phyloP scores from a whole-genome alignment of 2,113 vertebrate genomes.

The Paratilapia polleni region DNA sequence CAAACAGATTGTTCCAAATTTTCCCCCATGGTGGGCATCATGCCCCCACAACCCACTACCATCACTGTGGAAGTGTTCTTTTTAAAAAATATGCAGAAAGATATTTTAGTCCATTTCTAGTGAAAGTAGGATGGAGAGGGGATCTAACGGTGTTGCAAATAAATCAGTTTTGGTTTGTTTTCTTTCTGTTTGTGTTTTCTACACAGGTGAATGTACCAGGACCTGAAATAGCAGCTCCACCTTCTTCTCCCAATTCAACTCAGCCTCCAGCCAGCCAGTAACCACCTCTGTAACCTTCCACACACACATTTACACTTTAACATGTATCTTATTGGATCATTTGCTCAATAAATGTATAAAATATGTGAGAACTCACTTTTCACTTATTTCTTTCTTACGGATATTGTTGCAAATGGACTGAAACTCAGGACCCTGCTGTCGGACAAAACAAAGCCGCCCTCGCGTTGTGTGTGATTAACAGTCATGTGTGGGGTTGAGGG shows the following conservation, averaged over 20 bases:
- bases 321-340: neutral
- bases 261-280: constrained; percentile 35
- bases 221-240: constrained; percentile 17
- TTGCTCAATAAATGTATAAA: constrained; percentile 67
- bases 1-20: constrained; percentile 13
- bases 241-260: constrained; percentile 13
- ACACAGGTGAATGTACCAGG: constrained; percentile 62
- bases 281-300: constrained; percentile 25
- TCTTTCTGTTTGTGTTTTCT: neutral
- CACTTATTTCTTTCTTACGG: neutral
- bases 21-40: neutral
- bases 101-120: neutral
- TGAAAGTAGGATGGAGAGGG: neutral
- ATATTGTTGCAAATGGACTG: neutral
- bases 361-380: neutral
- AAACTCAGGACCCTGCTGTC: neutral
- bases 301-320: constrained; percentile 8
- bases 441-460: neutral
- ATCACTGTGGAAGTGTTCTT: neutral
- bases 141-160: accelerated
- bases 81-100: neutral
- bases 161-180: neutral
- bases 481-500: neutral
- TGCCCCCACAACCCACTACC: constrained; percentile 21
- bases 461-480: neutral